Evolutionary conservation across 2,113 vertebrate genomes (phyloP).

Genomic region (Amphiprion percula): DNA sequence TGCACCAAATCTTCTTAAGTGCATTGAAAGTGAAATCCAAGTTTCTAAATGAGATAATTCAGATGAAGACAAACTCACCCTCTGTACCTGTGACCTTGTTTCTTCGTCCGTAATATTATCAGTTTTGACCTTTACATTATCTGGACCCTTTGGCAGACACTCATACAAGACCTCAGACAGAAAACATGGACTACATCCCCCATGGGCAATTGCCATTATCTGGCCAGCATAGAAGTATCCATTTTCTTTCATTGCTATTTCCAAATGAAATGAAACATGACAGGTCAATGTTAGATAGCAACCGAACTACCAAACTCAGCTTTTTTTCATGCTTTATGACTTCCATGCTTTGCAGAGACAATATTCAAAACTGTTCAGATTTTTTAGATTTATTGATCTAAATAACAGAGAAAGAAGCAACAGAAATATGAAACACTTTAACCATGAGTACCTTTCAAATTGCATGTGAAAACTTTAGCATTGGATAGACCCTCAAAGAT

Average conservation of each 20-base stretch:
- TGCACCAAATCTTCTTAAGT: no score
- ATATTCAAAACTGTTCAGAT: no score
- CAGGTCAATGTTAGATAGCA: no score
- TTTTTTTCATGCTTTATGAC: no score
- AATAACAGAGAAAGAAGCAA: no score
- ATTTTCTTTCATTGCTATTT: constrained; percentile 10
- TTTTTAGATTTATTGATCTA: no score
- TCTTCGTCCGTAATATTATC: constrained; percentile 12
- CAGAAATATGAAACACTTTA: no score
- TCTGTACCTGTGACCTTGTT: constrained; percentile 11
- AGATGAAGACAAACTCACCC: not conserved
- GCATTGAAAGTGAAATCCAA: no score
- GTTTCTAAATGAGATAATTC: not conserved
- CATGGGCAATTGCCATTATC: constrained; percentile 23
- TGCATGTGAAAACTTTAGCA: constrained; percentile 32
- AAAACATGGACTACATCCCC: constrained; percentile 27
- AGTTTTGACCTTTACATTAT: constrained; percentile 2
- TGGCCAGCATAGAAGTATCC: constrained; percentile 12
- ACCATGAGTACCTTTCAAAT: constrained; percentile 28
- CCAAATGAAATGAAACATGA: not conserved
- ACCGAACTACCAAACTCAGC: no score
- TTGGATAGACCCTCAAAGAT: constrained; percentile 33
- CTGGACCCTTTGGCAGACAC: constrained; percentile 8
- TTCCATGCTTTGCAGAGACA: no score
- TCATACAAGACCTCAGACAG: constrained; percentile 19